phyloP scores from a whole-genome alignment of 2,797 vertebrate genomes.

The Poecilia wingei region DNA sequence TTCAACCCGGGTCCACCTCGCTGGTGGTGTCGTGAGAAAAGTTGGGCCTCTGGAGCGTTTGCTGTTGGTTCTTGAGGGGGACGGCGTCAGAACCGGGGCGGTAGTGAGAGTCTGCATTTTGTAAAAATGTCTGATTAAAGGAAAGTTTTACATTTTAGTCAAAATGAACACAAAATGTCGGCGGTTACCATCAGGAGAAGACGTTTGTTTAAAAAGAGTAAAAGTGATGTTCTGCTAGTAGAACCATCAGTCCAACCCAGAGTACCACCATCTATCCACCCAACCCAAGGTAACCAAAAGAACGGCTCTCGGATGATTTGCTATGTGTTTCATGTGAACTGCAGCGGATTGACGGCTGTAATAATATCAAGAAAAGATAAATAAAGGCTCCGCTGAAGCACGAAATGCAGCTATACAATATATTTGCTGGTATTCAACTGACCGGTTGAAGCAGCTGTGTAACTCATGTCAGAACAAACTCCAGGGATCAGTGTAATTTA shows the following conservation, averaged over 20 bases:
- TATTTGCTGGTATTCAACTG: background rate
- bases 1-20: conserved; percentile 42
- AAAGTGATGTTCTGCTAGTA: background rate
- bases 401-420: background rate
- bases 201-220: background rate
- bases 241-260: conserved; percentile 39
- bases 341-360: conserved; percentile 23
- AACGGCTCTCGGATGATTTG: conserved; percentile 17
- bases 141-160: background rate
- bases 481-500: background rate
- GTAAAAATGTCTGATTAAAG: background rate
- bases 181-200: background rate
- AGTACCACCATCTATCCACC: conserved; percentile 35
- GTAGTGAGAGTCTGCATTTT: background rate
- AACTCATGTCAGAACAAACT: background rate
- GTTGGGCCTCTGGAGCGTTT: background rate
- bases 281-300: conserved; percentile 3
- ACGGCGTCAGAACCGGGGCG: background rate
- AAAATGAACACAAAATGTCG: background rate
- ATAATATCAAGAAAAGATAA: conserved; percentile 15
- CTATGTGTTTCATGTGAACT: conserved; percentile 21
- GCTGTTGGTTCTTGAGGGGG: conserved; percentile 3
- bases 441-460: background rate
- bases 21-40: conserved; percentile 45
- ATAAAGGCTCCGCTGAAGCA: conserved; percentile 8